phyloP scores from a whole-genome alignment of 2,797 vertebrate species.

The Oreochromis mossambicus region DNA sequence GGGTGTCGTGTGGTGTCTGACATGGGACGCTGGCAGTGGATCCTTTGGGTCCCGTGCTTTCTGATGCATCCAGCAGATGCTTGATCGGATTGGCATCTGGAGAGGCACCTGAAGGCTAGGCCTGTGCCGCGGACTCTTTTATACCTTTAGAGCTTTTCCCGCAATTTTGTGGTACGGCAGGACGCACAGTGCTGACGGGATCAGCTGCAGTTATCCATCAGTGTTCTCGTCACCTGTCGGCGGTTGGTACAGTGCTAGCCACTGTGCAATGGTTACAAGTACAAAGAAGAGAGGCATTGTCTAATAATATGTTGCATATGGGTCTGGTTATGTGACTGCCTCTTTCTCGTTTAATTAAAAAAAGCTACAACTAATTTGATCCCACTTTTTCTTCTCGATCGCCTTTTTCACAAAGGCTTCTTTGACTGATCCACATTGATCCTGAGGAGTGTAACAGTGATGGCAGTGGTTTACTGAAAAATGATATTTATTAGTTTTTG shows the following conservation, averaged over 20 bases:
- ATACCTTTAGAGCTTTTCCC: not conserved
- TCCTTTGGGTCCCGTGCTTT: not conserved
- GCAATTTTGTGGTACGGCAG: not conserved
- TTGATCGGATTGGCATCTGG: not conserved
- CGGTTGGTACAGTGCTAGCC: not conserved
- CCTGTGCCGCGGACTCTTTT: rapidly evolving
- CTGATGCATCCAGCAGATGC: rapidly evolving
- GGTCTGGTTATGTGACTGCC: rapidly evolving
- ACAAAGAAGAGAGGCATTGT: not conserved
- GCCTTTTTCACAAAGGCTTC: not conserved
- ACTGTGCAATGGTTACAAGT: too few species aligned
- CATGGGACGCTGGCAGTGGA: rapidly evolving
- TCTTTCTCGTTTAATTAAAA: not conserved
- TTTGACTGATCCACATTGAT: not conserved
- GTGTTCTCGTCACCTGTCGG: not conserved
- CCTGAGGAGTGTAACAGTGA: rapidly evolving
- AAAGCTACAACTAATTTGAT: not conserved
- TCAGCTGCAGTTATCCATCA: rapidly evolving
- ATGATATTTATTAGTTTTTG: rapidly evolving
- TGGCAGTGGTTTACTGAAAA: not conserved
- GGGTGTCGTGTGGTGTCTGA: not conserved
- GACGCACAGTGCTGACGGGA: not conserved
- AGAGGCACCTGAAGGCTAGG: rapidly evolving
- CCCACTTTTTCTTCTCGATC: not conserved
- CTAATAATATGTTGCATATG: not conserved